phyloP scores from a whole-genome alignment of 2,797 vertebrate genomes.

The Potorous gilbertii region DNA sequence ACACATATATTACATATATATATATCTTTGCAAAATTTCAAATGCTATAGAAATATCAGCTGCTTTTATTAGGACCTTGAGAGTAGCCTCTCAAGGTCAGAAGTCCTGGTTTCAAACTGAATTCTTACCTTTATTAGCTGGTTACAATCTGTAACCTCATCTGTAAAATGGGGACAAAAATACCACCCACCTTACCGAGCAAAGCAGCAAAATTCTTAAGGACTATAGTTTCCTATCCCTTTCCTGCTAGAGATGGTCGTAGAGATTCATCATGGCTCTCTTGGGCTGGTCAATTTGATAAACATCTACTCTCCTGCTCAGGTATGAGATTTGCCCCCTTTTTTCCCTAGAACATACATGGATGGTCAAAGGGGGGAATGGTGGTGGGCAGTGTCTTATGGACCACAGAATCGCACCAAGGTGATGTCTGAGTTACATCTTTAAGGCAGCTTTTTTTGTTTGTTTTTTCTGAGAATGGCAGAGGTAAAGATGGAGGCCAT shows the following conservation, averaged over 20 bases:
- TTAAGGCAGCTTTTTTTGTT: not conserved
- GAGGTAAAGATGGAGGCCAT: not conserved
- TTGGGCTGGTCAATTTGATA: not conserved
- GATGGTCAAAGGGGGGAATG: not conserved
- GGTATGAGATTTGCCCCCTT: not conserved
- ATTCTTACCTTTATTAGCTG: not conserved
- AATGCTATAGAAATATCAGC: not conserved
- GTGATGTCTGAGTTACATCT: not conserved
- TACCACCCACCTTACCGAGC: not conserved
- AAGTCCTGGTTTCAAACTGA: not conserved
- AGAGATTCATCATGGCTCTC: not conserved
- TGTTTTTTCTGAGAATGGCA: not conserved
- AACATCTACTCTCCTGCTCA: not conserved
- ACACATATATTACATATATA: no score
- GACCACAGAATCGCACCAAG: not conserved
- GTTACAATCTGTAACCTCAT: not conserved
- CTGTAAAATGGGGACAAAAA: not conserved
- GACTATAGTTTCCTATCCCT: accelerated
- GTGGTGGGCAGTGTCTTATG: not conserved
- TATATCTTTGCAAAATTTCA: not conserved
- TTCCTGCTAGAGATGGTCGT: not conserved
- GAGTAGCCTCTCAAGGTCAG: no score
- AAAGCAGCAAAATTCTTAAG: not conserved
- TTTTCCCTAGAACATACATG: not conserved
- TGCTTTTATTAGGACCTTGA: not conserved